phyloP scores from a whole-genome alignment of 2,888 invertebrate genomes.

The Acleris sparsana region DNA sequence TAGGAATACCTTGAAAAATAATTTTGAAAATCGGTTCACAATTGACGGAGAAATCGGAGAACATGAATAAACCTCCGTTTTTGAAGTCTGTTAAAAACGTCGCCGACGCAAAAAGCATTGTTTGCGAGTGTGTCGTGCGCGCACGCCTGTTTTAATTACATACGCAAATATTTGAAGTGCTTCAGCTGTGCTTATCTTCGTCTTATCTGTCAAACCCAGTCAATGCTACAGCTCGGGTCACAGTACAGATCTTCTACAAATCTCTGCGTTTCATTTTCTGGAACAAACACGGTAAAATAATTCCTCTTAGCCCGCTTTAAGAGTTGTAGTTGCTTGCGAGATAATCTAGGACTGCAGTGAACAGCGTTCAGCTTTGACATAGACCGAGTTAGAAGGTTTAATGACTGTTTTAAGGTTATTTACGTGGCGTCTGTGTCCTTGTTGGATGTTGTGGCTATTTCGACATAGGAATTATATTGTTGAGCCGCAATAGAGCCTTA shows the following conservation, averaged over 20 bases:
- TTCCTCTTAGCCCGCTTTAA: not conserved
- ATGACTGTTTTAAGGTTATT: conserved; percentile 2
- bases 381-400: conserved; percentile 18
- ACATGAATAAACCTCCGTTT: no score
- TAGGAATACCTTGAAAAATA: no score
- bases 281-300: not conserved
- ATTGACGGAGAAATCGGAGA: no score
- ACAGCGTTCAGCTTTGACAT: conserved; percentile 12
- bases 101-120: conserved; percentile 59
- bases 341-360: conserved; percentile 4
- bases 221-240: conserved; percentile 77
- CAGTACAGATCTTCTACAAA: conserved; percentile 45
- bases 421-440: not conserved
- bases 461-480: no score
- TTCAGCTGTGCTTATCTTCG: conserved; percentile 72
- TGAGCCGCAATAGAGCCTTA: no score
- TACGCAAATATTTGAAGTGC: conserved; percentile 72
- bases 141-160: conserved; percentile 73
- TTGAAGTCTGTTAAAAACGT: conserved; percentile 37
- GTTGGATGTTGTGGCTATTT: no score
- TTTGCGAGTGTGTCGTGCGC: conserved; percentile 61
- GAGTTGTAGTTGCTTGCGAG: not conserved
- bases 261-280: conserved; percentile 14
- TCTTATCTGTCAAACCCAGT: conserved; percentile 82
- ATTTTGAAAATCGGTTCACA: no score